Evolutionary conservation across 2,888 invertebrate species (phyloP).

Genomic region (Listrodromus nycthemerus): DNA sequence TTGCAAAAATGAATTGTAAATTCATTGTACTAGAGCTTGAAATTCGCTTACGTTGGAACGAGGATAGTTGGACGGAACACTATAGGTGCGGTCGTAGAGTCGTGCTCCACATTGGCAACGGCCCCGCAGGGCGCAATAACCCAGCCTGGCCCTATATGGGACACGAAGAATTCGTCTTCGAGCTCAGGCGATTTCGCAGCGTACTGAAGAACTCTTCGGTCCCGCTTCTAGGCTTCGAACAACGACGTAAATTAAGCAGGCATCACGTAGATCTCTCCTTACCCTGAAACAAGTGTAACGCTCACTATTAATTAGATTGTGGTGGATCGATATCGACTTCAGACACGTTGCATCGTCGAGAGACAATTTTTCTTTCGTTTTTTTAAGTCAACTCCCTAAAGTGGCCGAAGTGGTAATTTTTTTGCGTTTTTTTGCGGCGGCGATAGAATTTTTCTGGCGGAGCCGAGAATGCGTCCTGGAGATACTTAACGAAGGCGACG

Average conservation of each 20-base stretch:
- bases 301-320: background rate
- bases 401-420: background rate
- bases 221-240: background rate
- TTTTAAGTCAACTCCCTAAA: background rate
- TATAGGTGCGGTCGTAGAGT: conserved; percentile 1
- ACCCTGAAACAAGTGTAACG: conserved; percentile 19
- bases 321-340: background rate
- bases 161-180: conserved; percentile 39
- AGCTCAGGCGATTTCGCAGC: conserved; percentile 1
- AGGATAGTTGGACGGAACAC: background rate
- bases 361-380: background rate
- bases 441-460: background rate
- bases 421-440: no score
- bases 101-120: conserved; percentile 39
- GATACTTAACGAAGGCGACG: background rate
- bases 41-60: no score
- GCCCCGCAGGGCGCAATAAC: conserved; percentile 38
- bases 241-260: background rate
- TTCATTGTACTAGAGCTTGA: no score
- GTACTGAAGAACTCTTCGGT: background rate
- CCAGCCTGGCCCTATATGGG: conserved; percentile 43
- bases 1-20: no score
- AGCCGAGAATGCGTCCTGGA: background rate
- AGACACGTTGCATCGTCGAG: background rate
- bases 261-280: background rate